Conservation (phyloP, 2,113 vertebrate species). For the Spheniscus mendiculus region DNA sequence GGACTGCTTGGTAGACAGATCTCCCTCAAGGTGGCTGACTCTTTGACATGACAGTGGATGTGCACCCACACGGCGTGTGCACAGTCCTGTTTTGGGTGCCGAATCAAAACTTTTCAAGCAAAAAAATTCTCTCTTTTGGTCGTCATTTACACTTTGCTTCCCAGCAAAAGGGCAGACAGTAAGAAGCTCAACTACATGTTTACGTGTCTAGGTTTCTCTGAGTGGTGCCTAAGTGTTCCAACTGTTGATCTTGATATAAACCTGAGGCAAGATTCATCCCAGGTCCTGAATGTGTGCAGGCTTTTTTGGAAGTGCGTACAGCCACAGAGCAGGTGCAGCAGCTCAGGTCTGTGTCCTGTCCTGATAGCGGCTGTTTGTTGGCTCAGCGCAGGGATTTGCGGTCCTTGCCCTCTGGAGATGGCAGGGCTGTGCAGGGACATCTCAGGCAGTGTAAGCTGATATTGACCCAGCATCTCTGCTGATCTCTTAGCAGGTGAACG, state of each 20-base stretch:
- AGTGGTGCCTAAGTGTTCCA: neutral
- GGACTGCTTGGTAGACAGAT: neutral
- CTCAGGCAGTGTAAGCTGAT: accelerated
- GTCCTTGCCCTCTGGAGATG: neutral
- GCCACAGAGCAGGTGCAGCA: neutral
- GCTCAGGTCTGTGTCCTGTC: neutral
- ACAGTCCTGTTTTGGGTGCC: neutral
- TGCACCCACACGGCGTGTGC: too few species aligned
- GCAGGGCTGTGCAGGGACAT: neutral
- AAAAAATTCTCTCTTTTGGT: neutral
- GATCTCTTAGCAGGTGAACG: constrained; percentile 7
- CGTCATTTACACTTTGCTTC: neutral
- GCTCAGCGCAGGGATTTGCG: neutral
- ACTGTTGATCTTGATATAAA: neutral
- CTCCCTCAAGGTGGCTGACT: neutral
- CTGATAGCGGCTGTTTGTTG: neutral
- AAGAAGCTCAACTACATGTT: neutral
- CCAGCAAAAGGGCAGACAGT: neutral
- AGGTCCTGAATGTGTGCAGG: neutral
- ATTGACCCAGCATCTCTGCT: neutral
- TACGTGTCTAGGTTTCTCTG: neutral
- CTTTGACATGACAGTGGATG: neutral
- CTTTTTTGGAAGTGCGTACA: neutral
- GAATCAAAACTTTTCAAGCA: neutral
- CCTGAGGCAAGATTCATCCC: neutral